These are phyloP conservation scores for Tamandua tetradactyla DNA, from an alignment of 2,797 vertebrate species.

Conservation along the genomic window DNA sequence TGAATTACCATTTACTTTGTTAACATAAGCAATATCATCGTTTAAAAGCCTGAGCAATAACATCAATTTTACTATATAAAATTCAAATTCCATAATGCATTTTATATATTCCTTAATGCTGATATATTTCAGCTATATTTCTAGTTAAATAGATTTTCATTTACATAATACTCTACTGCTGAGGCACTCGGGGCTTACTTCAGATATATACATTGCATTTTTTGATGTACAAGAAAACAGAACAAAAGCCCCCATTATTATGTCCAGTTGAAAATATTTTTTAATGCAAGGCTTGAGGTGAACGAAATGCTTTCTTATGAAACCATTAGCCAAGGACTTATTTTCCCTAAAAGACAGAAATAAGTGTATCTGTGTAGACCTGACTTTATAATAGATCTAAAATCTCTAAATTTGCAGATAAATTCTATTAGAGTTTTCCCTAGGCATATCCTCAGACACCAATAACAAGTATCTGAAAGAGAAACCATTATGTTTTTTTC, in stretches of 20 bases:
- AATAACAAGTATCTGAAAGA: conserved; percentile 40
- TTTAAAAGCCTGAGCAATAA: not conserved
- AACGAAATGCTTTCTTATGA: conserved; percentile 45
- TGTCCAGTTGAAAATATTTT: conserved; percentile 6
- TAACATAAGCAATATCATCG: not conserved
- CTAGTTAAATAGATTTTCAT: not conserved
- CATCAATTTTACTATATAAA: conserved; percentile 38
- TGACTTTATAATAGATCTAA: conserved; percentile 17
- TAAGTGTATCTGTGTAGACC: not conserved
- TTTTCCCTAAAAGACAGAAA: conserved; percentile 47
- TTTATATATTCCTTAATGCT: not conserved
- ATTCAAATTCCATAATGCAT: not conserved
- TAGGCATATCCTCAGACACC: not conserved
- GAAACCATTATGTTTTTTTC: not conserved
- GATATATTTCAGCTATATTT: not conserved
- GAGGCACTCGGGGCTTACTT: not conserved
- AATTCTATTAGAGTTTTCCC: conserved; percentile 1
- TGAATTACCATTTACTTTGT: not conserved
- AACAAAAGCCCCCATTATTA: not conserved
- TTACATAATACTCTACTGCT: not conserved
- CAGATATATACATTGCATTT: not conserved
- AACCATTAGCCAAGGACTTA: conserved; percentile 23
- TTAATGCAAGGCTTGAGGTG: conserved; percentile 21
- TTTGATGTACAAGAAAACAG: not conserved
- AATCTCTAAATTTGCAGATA: conserved; percentile 59